Evolutionary conservation across 2,888 invertebrate genomes (phyloP).

Genomic region (Dicyrtomina minuta): DNA sequence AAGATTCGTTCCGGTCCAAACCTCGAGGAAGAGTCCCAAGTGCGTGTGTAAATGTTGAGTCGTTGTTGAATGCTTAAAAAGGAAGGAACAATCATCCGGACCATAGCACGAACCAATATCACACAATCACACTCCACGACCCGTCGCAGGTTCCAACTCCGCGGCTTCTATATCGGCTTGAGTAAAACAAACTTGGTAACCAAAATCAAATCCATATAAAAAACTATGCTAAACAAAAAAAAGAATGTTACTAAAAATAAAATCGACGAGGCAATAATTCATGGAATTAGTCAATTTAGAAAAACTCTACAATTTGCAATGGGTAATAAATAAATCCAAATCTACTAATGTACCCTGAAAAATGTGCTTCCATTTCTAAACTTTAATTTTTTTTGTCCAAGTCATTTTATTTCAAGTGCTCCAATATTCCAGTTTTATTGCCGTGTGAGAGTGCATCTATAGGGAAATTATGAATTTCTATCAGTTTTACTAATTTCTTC

Average conservation of each 20-base stretch:
- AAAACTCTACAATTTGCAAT: conserved; percentile 22
- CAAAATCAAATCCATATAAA: not conserved
- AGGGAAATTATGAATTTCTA: too few species aligned
- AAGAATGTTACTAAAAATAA: too few species aligned
- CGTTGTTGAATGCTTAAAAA: not conserved
- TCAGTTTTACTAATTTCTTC: not conserved
- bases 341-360: too few species aligned
- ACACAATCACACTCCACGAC: not conserved
- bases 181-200: not conserved
- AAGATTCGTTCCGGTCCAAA: conserved; percentile 12
- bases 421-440: too few species aligned
- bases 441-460: too few species aligned
- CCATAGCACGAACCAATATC: too few species aligned
- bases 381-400: not conserved
- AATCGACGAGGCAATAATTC: not conserved
- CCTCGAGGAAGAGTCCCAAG: not conserved
- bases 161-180: too few species aligned
- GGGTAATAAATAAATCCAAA: conserved; percentile 21
- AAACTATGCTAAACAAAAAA: not conserved
- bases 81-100: too few species aligned
- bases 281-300: conserved; percentile 15
- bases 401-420: too few species aligned
- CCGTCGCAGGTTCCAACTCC: too few species aligned
- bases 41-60: not conserved
- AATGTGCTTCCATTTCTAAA: not conserved